Evolutionary conservation across 2,113 vertebrate genomes (phyloP), one percentile per base, ranked within the genome.

Genomic region (Heliornis fulica): DNA sequence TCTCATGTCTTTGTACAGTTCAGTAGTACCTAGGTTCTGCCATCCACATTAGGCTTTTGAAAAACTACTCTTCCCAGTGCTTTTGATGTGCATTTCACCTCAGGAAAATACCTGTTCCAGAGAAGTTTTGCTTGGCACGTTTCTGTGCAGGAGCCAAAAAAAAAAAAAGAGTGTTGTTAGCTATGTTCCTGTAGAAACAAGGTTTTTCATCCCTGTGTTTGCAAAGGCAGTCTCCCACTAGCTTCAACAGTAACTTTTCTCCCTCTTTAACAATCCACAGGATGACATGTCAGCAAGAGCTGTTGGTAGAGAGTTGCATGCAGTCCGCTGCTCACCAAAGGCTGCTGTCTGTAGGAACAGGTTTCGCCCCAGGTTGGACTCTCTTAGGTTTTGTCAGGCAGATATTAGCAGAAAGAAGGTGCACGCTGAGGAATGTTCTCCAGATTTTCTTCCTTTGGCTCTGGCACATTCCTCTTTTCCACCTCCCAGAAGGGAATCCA

Each of bases 21-120:
- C 61, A 29, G 29, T 19, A 54, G 50, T 9, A 61, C 50, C 82
- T 72, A n/a, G 38, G 19, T 83, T 72, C 41, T 94, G 56, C 54
- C 46, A 70, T 48, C 31, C 34, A 14, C 9, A 22, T 46, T 32
- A 57, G 26, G 41, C 40, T 93, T 96, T 85, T 81, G 41, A 93
- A 79, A 77, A 0, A 0, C 20, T 69, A 7, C 36, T 64, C 16
- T 69, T 83, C n/a, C 36, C 0, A 0, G 15, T 40, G 26, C 51
- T 94, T 94, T 82, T 80, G 53, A 92, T 48, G 61, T 11, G 7
- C 19, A 21, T 87, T 92, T 71, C 66, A 83, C 34, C 20, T 84
- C 57, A 20, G 65, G 46, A 90, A 83, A 89, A 83, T 28, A 40
- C 41, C 76, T 75, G 18, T 26, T 89, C 29, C 31, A 50, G 40